Conservation (phyloP, 2,113 vertebrate species). For the Prunella himalayana region DNA sequence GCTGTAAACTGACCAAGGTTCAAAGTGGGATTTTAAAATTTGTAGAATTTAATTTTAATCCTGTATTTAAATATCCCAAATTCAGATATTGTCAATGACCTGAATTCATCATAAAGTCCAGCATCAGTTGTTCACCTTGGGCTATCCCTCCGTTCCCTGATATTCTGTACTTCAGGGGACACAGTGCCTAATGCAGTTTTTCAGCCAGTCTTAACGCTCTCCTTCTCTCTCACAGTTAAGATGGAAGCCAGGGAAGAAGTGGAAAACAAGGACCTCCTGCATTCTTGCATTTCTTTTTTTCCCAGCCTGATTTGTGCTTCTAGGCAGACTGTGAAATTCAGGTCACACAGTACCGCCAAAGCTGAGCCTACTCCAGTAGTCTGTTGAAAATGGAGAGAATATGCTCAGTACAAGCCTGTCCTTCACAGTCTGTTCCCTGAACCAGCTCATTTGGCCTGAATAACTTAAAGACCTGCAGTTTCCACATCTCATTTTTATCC, state of each 20-base stretch:
- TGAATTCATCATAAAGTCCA: not conserved
- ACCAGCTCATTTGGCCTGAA: not conserved
- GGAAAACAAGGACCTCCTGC: not conserved
- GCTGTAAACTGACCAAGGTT: not conserved
- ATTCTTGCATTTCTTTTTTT: not conserved
- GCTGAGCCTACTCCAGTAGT: not conserved
- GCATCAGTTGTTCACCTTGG: not conserved
- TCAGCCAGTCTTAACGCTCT: not conserved
- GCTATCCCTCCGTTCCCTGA: not conserved
- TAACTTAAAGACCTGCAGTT: not conserved
- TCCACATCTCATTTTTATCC: not conserved
- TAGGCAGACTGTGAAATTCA: not conserved
- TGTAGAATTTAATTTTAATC: not conserved
- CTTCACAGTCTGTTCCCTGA: not conserved
- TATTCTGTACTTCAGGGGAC: not conserved
- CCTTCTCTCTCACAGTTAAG: not conserved
- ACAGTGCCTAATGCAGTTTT: not conserved
- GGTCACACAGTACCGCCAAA: not conserved
- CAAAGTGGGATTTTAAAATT: not conserved
- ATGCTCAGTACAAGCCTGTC: not conserved
- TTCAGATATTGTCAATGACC: not conserved
- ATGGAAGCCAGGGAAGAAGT: not conserved
- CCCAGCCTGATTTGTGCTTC: not conserved
- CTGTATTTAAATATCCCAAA: not conserved
- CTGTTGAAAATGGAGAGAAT: not conserved